Evolutionary conservation across 2,888 invertebrate species (phyloP), one percentile per base, ranked within the genome.

Genomic region (Clivina fossor): DNA sequence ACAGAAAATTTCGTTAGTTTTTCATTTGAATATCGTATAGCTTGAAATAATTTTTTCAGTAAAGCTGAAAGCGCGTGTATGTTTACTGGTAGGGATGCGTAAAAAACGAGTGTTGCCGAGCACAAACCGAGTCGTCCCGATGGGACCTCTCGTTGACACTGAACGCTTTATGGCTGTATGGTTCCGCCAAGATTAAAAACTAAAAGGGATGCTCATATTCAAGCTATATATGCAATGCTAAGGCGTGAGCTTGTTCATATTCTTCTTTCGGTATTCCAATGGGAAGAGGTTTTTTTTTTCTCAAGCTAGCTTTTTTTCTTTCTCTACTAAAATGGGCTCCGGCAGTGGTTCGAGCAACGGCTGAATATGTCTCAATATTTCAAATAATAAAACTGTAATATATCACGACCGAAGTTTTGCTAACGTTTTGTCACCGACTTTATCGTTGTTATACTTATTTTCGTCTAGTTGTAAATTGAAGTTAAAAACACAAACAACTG

Each of bases 151-250:
- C 53, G 53, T 44, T 53, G 53, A 53, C 53, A 53, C 44, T 53
- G 53, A 53, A 30, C 24, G 44, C 35, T 53, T 53, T 53, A 53
- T 53, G 35, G 44, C 44, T 43, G 44, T 37, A 44, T 44, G 28
- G 44, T 37, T 53, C 44, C 44, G 44, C 44, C 53, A 53, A 53
- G 53, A 53, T 53, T 53, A 53, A 53, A 53, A 53, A 53, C 53
- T 53, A 44, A 44, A 53, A 44, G 24, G 16, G 53, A 53, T 30
- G 44, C 35, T 44, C 51, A 40, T 24, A 41, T 33, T 37, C 48
- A n/a, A n/a, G n/a, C n/a, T n/a, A n/a, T n/a, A n/a, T n/a, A n/a
- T n/a, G n/a, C n/a, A n/a, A n/a, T n/a, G n/a, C n/a, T n/a, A n/a
- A n/a, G n/a, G n/a, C 26, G 24, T 13, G 13, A 32, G 22, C 47